These are phyloP conservation scores for Columba livia DNA, from an alignment of 2,113 vertebrate genomes.

Conservation along the genomic window DNA sequence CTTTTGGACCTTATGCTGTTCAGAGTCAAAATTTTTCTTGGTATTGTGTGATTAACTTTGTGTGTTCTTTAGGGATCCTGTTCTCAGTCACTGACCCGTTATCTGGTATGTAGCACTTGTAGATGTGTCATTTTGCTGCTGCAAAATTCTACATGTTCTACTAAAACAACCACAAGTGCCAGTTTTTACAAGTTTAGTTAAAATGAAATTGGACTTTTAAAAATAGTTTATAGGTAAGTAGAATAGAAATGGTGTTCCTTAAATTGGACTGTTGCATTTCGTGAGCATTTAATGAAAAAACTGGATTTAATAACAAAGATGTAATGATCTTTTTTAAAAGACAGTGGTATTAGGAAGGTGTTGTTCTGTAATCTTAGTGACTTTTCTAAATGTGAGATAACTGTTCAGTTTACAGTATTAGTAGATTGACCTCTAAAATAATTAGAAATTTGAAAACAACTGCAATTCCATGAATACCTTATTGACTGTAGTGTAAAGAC, in stretches of 20 bases:
- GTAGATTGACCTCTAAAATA: background rate
- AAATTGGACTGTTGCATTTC: background rate
- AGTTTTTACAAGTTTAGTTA: background rate
- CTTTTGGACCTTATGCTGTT: background rate
- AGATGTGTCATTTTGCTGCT: constrained; percentile 26
- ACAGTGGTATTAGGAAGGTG: background rate
- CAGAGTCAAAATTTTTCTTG: background rate
- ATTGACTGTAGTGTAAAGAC: background rate
- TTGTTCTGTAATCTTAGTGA: background rate
- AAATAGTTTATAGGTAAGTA: background rate
- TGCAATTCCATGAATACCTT: background rate
- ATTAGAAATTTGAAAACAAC: background rate
- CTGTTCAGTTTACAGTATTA: background rate
- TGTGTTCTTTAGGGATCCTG: background rate
- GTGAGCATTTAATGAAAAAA: background rate
- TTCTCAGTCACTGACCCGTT: constrained; percentile 15
- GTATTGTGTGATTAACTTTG: background rate
- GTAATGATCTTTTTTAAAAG: background rate
- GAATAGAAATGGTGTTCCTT: background rate
- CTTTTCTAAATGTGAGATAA: background rate
- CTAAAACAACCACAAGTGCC: background rate
- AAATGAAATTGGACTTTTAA: background rate
- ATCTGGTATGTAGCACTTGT: background rate
- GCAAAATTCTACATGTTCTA: background rate
- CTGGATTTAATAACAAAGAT: background rate